Evolutionary conservation across 2,888 invertebrate species (phyloP), one percentile per base, ranked within the genome.

Genomic region (Fabriciana adippe): DNA sequence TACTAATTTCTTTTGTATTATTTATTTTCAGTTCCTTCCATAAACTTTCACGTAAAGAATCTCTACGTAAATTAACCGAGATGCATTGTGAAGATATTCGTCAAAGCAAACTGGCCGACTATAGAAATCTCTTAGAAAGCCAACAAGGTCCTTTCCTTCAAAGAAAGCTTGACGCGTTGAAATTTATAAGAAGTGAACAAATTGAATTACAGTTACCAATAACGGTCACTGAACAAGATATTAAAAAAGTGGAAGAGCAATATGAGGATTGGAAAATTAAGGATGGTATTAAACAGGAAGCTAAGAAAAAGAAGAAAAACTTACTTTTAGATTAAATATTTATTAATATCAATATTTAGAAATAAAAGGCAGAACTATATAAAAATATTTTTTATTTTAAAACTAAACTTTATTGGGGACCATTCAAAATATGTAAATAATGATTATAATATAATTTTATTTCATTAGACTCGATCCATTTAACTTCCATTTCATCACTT

Each of bases 161-260:
- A 79, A 94, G 96, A 64, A 98, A 98, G 82, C 91, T 95, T 0
- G 93, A 95, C 56, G 94, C 95, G 21, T 84, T 98, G 1, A 88
- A 94, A 71, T 95, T 95, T 78, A 96, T 97, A n/a, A 93, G 94
- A 50, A 93, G 94, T 71, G 96, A 97, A 83, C 97, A 97, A 81
- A 87, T 93, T 56, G 94, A 94, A 14, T 94, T 95, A 68, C 93
- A 95, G 62, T 81, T 95, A 1, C 87, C 93, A 1, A 90, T 95
- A 0, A 95, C 96, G 0, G 93, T 97, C 0, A 94, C 93, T 0
- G 93, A 95, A 68, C 93, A 95, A 73, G 95, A 96, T 70, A 95
- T 97, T 45, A 93, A 93, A 63, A 87, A 87, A 59, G 93, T 94
- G 0, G 93, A 93, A 67, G 82, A 93, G 61, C 92, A 94, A 77